A percentile compares a stretch with the other conserved stretches of the same genome.
phyloP scores from a whole-genome alignment of 2,888 invertebrate species.

The Tetranychus piercei region DNA sequence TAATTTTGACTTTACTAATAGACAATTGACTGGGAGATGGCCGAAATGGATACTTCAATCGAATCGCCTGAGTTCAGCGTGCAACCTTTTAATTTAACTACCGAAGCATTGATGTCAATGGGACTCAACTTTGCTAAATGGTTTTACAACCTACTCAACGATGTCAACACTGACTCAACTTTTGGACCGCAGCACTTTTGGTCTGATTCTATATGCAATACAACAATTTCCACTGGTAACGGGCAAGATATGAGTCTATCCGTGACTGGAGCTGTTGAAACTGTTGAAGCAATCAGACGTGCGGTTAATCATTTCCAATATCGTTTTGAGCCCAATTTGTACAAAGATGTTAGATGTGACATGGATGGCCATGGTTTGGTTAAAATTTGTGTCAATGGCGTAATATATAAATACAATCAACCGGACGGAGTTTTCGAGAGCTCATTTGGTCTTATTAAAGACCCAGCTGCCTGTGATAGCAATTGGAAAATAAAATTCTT shows the following conservation, averaged over 20 bases:
- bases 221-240: not conserved
- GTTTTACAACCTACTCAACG: conserved; percentile 4
- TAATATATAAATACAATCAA: not conserved
- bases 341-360: not conserved
- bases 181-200: conserved; percentile 5
- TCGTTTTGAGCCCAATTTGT: not conserved
- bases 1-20: not conserved
- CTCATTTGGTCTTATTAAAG: not conserved
- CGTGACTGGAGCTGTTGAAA: not conserved
- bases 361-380: not conserved
- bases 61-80: not conserved
- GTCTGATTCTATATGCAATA: not conserved
- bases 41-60: not conserved
- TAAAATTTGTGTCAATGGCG: not conserved
- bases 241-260: not conserved
- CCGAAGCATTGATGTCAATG: not conserved
- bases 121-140: not conserved
- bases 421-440: not conserved
- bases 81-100: not conserved
- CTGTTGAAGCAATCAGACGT: not conserved
- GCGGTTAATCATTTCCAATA: not conserved
- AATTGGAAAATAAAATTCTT: conserved; percentile 4
- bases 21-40: not conserved
- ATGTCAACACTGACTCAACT: not conserved
- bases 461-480: not conserved